Evolutionary conservation across 2,888 invertebrate genomes (phyloP), one percentile per base, ranked within the genome.

Genomic region (Rhagophthalmus giganteus): DNA sequence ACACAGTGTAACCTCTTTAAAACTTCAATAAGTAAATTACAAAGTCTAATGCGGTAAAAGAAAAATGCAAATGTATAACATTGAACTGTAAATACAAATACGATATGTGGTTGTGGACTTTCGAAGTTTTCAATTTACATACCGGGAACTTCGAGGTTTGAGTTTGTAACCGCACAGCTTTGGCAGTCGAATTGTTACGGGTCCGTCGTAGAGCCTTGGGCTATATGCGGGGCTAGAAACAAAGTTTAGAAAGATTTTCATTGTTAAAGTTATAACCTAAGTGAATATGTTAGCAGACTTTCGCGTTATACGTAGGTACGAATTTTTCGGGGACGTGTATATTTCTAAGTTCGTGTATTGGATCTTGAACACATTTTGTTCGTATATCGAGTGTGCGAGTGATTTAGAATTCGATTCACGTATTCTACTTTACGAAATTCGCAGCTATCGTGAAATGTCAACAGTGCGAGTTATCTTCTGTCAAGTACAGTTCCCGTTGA

Each of bases 391-490:
- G 32, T 15, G 13, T n/a, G 31, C 20, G 27, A 32, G 32, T 38
- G 28, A 31, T 50, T 51, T 44, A 28, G 32, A 51, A 51, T 44
- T 45, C 45, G 39, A 45, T 51, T 37, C 51, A 51, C 51, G 51
- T 51, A 44, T 34, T 44, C 24, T 33, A 44, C 51, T 51, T 33
- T 34, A 35, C 34, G 35, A 42, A 50, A 42, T 50, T 50, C 50
- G 32, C 50, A 50, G 50, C 50, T 50, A 50, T 42, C 42, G 38
- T 27, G 33, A 50, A 50, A 50, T 42, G 50, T 50, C 50, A 50
- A 50, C 50, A 51, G 38, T 33, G 30, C 40, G 40, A 51, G 39
- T 51, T 45, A 45, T 45, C 45, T 46, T 51, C 45, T 51, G 51
- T 46, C 51, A 51, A 51, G 35, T 40, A 35, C 51, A 51, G 51